Base-by-base conservation (phyloP, 2,888 invertebrate species). In the Hesperia comma region DNA sequence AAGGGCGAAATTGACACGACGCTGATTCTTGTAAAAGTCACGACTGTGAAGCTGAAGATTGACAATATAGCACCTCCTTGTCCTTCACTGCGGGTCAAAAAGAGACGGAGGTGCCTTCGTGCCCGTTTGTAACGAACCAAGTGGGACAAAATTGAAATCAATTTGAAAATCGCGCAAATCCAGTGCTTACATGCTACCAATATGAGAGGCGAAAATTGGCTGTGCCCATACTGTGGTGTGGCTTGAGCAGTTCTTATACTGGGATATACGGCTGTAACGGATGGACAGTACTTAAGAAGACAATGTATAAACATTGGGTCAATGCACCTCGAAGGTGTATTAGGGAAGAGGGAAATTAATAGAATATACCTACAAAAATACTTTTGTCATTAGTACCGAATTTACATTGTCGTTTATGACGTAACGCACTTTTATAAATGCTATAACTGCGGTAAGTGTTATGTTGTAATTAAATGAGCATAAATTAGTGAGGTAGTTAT, bases 191-290 rank as follows among this genome's bases (percentile, higher is more conserved):
- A 81, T 80, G 87, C 87, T 89, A 89, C 90, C 88, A 88, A 90
- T 88, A 87, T 86, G 88, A 87, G 86, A 85, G 85, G 88, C 84
- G 88, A 85, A 88, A 88, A 89, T 90, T 89, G 88, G 81, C 79
- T 79, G 80, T 79, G 77, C 76, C 83, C 80, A 81, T 83, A 83
- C 43, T 51, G 84, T 84, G 86, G 83, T 80, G 78, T 72, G 78
- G 79, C 76, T 77, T 72, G 70, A 74, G 75, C 79, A 85, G 83
- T 87, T 84, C 83, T 87, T 86, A 84, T 72, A 75, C 15, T 40
- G 76, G 69, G 77, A 82, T 73, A 79, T 72, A 86, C 71, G 21
- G 80, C 2, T 46, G 1, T 8, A 1, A 3, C n/a, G 51, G 10
- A 32, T 56, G 49, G 26, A 43, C 33, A 68, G 51, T 26, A 12